Conservation (phyloP, 2,888 invertebrate genomes). For the Alentia gelatinosa region DNA sequence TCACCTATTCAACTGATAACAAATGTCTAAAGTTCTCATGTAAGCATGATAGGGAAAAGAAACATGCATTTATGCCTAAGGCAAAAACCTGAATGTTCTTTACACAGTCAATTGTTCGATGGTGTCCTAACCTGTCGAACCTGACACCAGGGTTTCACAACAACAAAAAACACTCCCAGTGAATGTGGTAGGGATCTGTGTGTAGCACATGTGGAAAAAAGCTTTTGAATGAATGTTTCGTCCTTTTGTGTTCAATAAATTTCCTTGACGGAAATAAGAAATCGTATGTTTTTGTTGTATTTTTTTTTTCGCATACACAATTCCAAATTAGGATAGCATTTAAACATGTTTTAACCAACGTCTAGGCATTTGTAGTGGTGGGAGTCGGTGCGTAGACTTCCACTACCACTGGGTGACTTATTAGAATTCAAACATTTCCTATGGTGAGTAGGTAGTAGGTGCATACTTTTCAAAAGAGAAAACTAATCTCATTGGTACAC, state of each 20-base stretch:
- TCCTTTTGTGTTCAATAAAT: slow-evolving; percentile 48
- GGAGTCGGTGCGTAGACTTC: no score
- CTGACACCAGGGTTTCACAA: not conserved
- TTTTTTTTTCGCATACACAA: no score
- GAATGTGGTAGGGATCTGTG: slow-evolving; percentile 4
- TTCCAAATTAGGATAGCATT: no score
- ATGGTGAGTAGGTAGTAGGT: no score
- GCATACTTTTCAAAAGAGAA: no score
- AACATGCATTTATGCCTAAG: not conserved
- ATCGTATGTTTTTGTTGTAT: not conserved
- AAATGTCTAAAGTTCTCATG: no score
- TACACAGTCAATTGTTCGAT: not conserved
- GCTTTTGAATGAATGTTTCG: slow-evolving; percentile 36
- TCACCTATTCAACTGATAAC: no score
- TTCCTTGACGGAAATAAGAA: slow-evolving; percentile 3
- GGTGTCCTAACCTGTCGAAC: not conserved
- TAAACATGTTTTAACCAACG: no score
- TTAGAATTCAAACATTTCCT: no score
- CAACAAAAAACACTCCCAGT: not conserved
- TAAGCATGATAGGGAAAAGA: not conserved
- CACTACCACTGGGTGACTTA: no score
- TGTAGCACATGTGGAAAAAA: not conserved
- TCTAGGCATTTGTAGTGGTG: no score
- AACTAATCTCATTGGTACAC: no score
- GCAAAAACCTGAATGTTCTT: not conserved